Evolutionary conservation across 2,113 vertebrate species (phyloP), one percentile per base, ranked within the genome.

Genomic region (Cathartes aura): DNA sequence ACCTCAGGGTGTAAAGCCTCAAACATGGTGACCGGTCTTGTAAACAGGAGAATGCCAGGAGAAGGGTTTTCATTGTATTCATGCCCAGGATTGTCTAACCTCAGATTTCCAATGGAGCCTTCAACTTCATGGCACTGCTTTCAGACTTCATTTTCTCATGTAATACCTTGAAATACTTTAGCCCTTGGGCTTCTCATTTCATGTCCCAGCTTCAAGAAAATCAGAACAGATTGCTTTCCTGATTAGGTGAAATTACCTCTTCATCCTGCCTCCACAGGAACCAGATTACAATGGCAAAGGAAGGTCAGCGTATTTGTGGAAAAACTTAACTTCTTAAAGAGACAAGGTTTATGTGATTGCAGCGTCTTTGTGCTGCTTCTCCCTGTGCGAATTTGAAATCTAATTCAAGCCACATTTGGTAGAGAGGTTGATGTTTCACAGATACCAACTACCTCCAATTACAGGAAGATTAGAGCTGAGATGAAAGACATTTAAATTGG

Each of bases 241-340:
- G 90, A 96, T 94, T n/a, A 96, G 79, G 75, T 94, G 88, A 87
- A 97, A 94, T 94, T 79, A 76, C 45, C 62, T 94, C 67, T 93
- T 96, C 75, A 76, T 88, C 48, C 87, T 94, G 85, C 84, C 92
- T 96, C 82, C 66, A 32, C 83, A 66, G 93, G 89, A 95, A 71
- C 91, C 67, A 94, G 80, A 66, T 89, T 64, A 83, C 95, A 92
- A 76, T 91, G 93, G 36, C 73, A 92, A 83, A 92, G 89, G 71
- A 95, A 90, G 87, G 93, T 89, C 87, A 58, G 27, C 0, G 0
- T 43, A 32, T 86, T 92, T 88, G 82, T 80, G 42, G 71, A 70
- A 83, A 92, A 93, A 73, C 34, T 5, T 45, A 23, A 22, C 48
- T 60, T 64, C 48, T 64, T 53, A 22, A 63, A 85, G 75, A 78